Percentiles rank a stretch among this genome's conserved stretches.
Conservation (phyloP, 2,113 vertebrate genomes). For the Limnothrissa miodon region DNA sequence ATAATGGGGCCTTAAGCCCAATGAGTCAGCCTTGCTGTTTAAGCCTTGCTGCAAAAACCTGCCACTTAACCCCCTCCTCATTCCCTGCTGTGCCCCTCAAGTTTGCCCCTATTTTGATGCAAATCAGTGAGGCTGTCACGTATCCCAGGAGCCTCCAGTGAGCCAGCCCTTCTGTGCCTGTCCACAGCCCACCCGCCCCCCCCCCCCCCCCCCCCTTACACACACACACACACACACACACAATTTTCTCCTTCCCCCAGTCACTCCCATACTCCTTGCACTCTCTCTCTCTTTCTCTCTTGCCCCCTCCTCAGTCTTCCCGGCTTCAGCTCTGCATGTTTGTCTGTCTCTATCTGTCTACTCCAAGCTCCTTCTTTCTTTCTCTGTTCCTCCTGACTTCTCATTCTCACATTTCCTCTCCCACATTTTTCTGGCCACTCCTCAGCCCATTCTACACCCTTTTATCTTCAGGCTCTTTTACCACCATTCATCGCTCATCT, state of each 20-base stretch:
- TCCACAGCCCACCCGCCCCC: not conserved
- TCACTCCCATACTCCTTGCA: not conserved
- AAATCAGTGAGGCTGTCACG: slow-evolving; percentile 48
- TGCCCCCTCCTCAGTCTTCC: not conserved
- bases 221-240: too few species aligned
- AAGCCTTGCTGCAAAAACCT: slow-evolving; percentile 52
- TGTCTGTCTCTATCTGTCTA: slow-evolving; percentile 14
- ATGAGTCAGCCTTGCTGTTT: slow-evolving; percentile 65
- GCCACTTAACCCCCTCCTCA: slow-evolving; percentile 62
- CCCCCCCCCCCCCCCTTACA: not conserved
- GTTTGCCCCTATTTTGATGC: slow-evolving; percentile 59
- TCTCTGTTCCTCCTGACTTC: not conserved
- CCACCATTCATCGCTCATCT: not conserved
- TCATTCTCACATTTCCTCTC: slow-evolving; percentile 17
- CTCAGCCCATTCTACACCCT: not conserved
- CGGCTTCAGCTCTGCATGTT: not conserved
- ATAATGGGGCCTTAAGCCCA: too few species aligned
- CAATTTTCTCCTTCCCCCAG: not conserved
- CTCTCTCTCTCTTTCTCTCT: slow-evolving; percentile 21
- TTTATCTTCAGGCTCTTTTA: not conserved
- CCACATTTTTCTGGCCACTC: slow-evolving; percentile 12
- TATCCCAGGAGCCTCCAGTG: slow-evolving; percentile 40
- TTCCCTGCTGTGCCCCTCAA: slow-evolving; percentile 47
- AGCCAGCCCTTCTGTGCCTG: slow-evolving; percentile 20
- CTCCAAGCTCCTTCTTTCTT: not conserved